Evolutionary conservation across 2,888 invertebrate species (phyloP).

Genomic region (Magallana nippona): DNA sequence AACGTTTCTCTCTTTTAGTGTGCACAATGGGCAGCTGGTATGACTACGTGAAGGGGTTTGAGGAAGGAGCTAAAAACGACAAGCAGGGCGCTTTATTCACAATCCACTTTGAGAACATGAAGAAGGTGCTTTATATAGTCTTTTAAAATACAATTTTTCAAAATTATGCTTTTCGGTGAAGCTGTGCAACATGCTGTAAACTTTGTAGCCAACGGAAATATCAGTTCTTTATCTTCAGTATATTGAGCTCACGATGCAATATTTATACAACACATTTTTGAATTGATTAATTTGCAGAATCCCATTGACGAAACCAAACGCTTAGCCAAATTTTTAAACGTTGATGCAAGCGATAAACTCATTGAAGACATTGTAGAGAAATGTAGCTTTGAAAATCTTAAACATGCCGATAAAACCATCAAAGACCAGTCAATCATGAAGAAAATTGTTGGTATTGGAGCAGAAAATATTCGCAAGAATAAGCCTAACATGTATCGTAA

Average conservation of each 20-base stretch:
- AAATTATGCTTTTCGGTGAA: neutral
- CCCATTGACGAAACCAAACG: conserved; percentile 25
- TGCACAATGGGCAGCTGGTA: conserved; percentile 13
- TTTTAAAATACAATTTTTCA: neutral
- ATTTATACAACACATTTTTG: neutral
- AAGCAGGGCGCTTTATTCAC: neutral
- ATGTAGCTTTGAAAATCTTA: conserved; percentile 36
- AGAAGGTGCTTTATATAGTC: neutral
- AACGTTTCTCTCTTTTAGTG: neutral
- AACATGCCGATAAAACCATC: neutral
- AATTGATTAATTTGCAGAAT: neutral
- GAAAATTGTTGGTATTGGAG: neutral
- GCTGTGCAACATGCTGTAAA: too few relatives aligned
- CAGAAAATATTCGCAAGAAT: neutral
- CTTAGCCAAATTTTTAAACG: conserved; percentile 13
- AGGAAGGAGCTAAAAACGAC: neutral
- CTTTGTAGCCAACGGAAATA: neutral
- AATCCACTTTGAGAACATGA: conserved; percentile 34
- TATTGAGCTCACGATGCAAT: neutral
- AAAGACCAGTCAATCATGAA: neutral
- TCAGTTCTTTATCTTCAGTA: neutral
- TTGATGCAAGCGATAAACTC: neutral
- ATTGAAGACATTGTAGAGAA: conserved; percentile 34
- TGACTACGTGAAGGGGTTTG: conserved; percentile 29
- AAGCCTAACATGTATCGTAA: too few relatives aligned